These are phyloP conservation scores for Hippolais icterina DNA, from an alignment of 2,113 vertebrate species.

Conservation along the genomic window DNA sequence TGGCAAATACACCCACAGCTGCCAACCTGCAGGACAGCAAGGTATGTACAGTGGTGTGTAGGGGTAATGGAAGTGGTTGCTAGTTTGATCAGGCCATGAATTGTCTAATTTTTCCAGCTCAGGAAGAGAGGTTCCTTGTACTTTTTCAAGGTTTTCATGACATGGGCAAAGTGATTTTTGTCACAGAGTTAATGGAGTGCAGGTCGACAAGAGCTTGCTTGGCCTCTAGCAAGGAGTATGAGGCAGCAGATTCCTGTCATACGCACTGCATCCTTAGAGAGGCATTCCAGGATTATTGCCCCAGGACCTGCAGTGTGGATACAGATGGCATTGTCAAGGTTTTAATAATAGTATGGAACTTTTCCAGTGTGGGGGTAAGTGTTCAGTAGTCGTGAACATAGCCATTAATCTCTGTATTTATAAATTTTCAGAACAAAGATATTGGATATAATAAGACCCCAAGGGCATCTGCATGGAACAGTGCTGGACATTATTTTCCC, in stretches of 20 bases:
- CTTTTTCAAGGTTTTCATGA: neutral
- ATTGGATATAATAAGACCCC: neutral
- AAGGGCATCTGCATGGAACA: neutral
- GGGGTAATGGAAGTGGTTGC: neutral
- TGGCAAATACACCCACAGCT: neutral
- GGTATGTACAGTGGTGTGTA: rapidly evolving
- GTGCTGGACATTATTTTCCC: neutral
- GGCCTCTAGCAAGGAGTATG: neutral
- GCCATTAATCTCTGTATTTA: neutral
- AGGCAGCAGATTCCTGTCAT: neutral
- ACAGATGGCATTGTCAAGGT: neutral
- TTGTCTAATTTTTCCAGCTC: neutral
- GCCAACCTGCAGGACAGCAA: neutral
- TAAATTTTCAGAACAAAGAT: neutral
- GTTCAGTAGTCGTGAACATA: neutral
- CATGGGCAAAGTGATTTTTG: neutral
- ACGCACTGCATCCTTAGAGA: neutral
- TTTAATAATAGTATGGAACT: neutral
- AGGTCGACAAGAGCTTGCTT: rapidly evolving
- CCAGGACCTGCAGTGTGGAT: neutral
- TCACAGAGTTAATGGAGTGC: neutral
- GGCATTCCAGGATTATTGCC: neutral
- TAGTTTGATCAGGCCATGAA: neutral
- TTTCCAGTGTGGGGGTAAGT: neutral
- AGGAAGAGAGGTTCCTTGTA: neutral